phyloP scores from a whole-genome alignment of 1,140 invertebrate species.

The Drosophila leontia region DNA sequence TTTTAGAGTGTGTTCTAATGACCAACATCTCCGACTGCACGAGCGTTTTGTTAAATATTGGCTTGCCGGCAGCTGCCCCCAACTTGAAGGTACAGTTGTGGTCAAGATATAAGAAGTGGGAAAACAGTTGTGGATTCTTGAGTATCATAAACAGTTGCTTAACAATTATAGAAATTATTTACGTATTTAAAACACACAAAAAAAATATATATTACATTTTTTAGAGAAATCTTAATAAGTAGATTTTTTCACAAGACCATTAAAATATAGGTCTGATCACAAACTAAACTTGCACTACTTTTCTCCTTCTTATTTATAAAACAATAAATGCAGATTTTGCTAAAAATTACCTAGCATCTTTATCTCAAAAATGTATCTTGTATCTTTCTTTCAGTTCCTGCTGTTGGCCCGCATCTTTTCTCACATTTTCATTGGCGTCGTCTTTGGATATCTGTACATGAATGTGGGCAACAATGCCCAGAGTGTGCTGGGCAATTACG shows the following conservation, averaged over 20 bases:
- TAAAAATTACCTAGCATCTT: not conserved
- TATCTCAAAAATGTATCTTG: conserved; percentile 6
- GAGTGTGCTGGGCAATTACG: conserved; percentile 95
- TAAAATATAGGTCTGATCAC: too few species aligned
- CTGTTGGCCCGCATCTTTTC: conserved; percentile 91
- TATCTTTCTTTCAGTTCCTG: conserved; percentile 86
- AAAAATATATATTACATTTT: too few species aligned
- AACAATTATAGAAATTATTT: not conserved
- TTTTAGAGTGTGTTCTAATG: conserved; percentile 48
- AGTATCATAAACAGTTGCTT: not conserved
- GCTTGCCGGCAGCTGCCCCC: conserved; percentile 13
- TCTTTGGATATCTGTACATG: conserved; percentile 95
- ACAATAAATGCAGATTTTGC: not conserved
- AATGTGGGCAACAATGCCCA: conserved; percentile 94
- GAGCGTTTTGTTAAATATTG: conserved; percentile 22
- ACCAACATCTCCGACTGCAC: conserved; percentile 38
- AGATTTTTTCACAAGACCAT: too few species aligned
- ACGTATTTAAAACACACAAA: not conserved
- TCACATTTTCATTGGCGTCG: conserved; percentile 92
- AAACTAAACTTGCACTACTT: not conserved
- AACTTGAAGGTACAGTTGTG: conserved; percentile 6
- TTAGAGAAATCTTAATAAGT: too few species aligned
- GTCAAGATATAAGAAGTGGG: not conserved
- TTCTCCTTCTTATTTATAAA: not conserved
- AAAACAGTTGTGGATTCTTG: too few species aligned